Evolutionary conservation across 2,113 vertebrate species (phyloP), one percentile per base, ranked within the genome.

Genomic region (Atractosteus spatula): DNA sequence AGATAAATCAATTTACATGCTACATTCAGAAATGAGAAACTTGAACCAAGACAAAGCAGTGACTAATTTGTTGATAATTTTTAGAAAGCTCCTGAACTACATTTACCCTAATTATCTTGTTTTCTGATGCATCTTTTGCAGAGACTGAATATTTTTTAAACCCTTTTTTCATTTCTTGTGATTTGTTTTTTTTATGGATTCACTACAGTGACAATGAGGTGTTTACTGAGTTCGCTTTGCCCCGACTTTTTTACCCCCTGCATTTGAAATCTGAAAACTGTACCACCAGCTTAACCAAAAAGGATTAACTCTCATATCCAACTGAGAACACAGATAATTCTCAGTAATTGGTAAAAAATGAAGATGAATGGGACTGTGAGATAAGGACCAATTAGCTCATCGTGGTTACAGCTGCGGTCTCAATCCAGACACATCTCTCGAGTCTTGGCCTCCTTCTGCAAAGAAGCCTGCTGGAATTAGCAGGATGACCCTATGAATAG

Each of bases 271-370:
- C 93, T 95, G 95, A 94, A 95, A 96, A 96, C 95, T 93, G 94
- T 94, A 97, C 95, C 94, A 94, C 93, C 94, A 94, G 96, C 95
- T 98, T 98, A 98, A 98, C 96, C 96, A 98, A 97, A 98, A 99
- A 97, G 96, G 97, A 99, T 99, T 98, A 99, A 99, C 95, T 99
- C 95, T 95, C 95, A 97, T 96, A 98, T 96, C 97, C 97, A 98
- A 98, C 97, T 95, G 97, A 98, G 96, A 98, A 98, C 97, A 98
- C 95, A 98, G 97, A 99, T 99, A 99, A 99, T 98, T 96, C 96
- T 97, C 94, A 94, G 97, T 99, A 99, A 99, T 98, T 99, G 97
- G 97, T 98, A 96, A 99, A 98, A 99, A 99, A 99, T 99, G 96
- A 98, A 98, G 97, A 99, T 98, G 97, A 99, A 99, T 99, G 97